Conservation (phyloP, 2,113 vertebrate genomes). For the Crotalus horridus region DNA sequence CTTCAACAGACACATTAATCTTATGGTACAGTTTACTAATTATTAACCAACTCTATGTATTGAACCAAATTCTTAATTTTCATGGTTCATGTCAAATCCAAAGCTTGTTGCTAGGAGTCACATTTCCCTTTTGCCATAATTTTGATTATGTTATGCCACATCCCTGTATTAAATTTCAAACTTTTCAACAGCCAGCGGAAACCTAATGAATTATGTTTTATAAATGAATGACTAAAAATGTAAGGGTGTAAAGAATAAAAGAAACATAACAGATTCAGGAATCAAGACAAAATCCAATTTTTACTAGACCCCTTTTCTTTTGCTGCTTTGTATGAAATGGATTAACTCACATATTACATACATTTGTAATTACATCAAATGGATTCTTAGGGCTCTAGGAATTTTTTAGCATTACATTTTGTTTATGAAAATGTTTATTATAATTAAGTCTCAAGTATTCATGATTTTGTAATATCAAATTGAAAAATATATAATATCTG, state of each 20-base stretch:
- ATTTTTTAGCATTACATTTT: background rate
- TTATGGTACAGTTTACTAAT: slow-evolving; percentile 58
- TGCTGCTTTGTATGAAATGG: slow-evolving; percentile 22
- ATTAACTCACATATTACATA: slow-evolving; percentile 32
- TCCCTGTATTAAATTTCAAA: slow-evolving; percentile 44
- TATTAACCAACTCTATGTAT: slow-evolving; percentile 53
- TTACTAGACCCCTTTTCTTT: background rate
- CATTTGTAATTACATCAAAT: background rate
- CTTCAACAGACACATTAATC: slow-evolving; percentile 48
- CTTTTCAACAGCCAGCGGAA: slow-evolving; percentile 39
- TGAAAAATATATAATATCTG: slow-evolving; percentile 21
- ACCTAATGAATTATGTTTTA: slow-evolving; percentile 35
- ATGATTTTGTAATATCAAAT: background rate
- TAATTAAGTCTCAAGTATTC: slow-evolving; percentile 18
- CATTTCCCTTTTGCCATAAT: background rate
- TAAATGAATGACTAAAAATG: slow-evolving; percentile 21
- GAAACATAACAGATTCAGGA: slow-evolving; percentile 24
- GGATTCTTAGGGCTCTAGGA: background rate
- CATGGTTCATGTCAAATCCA: slow-evolving; percentile 46
- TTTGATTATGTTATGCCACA: slow-evolving; percentile 28
- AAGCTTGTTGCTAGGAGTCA: slow-evolving; percentile 14
- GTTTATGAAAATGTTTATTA: background rate
- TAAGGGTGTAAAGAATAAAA: slow-evolving; percentile 31
- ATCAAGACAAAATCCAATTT: slow-evolving; percentile 39
- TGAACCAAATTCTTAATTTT: slow-evolving; percentile 47